A percentile compares a stretch with the other conserved stretches of the same genome.
phyloP scores from a whole-genome alignment of 2,797 vertebrate species.

The Tokudaia tokunoshimensis region DNA sequence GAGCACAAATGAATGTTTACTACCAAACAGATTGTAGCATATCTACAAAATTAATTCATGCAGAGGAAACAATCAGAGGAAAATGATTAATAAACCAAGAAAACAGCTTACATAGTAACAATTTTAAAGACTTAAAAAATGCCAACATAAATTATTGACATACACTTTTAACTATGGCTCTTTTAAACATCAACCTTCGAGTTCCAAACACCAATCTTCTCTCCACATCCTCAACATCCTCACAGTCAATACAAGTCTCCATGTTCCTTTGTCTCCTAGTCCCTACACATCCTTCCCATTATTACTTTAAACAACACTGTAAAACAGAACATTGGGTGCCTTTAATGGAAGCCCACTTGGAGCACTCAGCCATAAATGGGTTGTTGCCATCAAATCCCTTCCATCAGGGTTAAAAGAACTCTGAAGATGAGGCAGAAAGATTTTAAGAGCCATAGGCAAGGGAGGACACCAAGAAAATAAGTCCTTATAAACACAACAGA shows the following conservation, averaged over 20 bases:
- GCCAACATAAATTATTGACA: not conserved
- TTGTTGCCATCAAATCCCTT: not conserved
- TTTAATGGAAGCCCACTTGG: not conserved
- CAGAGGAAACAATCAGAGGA: not conserved
- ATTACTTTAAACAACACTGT: not conserved
- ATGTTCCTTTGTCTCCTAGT: not conserved
- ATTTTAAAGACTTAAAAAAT: not conserved
- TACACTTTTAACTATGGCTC: not conserved
- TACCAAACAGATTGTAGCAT: not conserved
- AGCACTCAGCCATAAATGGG: not conserved
- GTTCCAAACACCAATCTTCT: not conserved
- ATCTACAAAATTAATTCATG: not conserved
- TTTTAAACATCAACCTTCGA: slow-evolving; percentile 16
- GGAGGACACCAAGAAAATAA: not conserved
- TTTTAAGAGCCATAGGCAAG: not conserved
- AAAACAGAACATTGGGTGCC: not conserved
- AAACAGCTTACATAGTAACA: not conserved
- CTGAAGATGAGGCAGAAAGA: not conserved
- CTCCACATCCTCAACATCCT: accelerated
- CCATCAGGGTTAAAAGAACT: not conserved
- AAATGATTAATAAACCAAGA: not conserved
- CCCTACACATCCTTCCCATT: not conserved
- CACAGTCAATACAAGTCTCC: not conserved
- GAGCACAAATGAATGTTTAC: not conserved
- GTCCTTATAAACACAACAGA: not conserved